Percentiles rank a stretch among this genome's conserved stretches.
These are phyloP conservation scores for Ectemnius cavifrons DNA, from an alignment of 2,888 invertebrate species.

Conservation along the genomic window DNA sequence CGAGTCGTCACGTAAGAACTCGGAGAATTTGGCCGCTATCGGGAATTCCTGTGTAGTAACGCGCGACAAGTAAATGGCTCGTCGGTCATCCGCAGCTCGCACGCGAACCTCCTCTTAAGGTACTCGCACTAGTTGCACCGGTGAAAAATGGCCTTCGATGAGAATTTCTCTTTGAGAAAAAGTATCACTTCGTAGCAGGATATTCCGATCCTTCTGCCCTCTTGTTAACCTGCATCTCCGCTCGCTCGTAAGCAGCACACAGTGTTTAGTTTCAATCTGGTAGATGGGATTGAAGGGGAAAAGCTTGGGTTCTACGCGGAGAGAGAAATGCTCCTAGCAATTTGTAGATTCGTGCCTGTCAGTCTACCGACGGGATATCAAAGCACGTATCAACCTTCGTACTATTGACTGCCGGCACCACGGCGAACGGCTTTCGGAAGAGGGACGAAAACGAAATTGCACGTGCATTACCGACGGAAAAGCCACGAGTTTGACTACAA, in stretches of 20 bases:
- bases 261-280: neutral
- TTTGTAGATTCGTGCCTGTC: slow-evolving; percentile 3
- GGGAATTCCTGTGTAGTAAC: too few relatives aligned
- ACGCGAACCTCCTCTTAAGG: neutral
- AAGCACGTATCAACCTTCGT: neutral
- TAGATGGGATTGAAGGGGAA: too few relatives aligned
- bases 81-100: too few relatives aligned
- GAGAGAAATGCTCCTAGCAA: neutral
- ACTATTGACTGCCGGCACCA: neutral
- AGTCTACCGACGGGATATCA: neutral
- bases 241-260: neutral
- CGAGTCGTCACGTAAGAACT: too few relatives aligned
- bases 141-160: neutral
- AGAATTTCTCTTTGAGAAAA: neutral
- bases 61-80: too few relatives aligned
- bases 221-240: neutral
- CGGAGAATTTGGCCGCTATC: too few relatives aligned
- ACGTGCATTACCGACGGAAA: neutral
- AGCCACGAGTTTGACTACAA: neutral
- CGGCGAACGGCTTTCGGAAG: neutral
- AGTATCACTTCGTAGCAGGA: neutral
- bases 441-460: neutral
- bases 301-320: neutral
- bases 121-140: neutral
- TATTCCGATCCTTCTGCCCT: neutral